phyloP scores from a whole-genome alignment of 2,888 invertebrate species.

The Machimus atricapillus region DNA sequence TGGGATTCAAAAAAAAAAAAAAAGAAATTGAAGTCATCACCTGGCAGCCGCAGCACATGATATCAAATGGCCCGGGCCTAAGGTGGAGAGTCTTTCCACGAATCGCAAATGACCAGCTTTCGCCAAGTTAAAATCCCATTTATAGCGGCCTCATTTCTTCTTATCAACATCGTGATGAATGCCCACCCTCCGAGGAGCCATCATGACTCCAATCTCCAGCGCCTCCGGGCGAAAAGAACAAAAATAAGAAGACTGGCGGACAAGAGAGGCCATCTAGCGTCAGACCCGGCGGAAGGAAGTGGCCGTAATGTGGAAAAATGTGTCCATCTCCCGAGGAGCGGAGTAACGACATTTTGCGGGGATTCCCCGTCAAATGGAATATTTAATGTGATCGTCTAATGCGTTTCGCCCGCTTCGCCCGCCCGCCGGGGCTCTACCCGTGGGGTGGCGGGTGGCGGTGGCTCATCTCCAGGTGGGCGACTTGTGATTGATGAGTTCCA shows the following conservation, averaged over 20 bases:
- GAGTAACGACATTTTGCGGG: constrained; percentile 1
- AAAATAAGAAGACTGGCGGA: background rate
- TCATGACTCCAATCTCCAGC: constrained; percentile 4
- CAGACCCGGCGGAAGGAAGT: background rate
- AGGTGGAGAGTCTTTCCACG: background rate
- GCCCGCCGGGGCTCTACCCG: background rate
- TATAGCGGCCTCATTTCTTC: constrained; percentile 16
- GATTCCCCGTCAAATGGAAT: constrained; percentile 25
- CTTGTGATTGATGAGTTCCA: constrained; percentile 27
- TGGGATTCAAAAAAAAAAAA: background rate
- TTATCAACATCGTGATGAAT: constrained; percentile 24
- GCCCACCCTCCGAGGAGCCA: background rate
- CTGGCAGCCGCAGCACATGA: constrained; percentile 13
- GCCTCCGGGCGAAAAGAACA: background rate
- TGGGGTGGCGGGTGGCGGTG: background rate
- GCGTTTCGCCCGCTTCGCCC: background rate
- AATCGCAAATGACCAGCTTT: constrained; percentile 20
- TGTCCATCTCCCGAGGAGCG: constrained; percentile 27
- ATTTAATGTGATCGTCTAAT: constrained; percentile 21
- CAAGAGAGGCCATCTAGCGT: background rate
- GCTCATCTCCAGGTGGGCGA: background rate
- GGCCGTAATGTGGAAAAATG: constrained; percentile 26
- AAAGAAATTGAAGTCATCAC: background rate
- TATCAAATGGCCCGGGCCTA: background rate
- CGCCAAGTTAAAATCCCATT: constrained; percentile 25